phyloP scores from a whole-genome alignment of 1,140 invertebrate species.

The Alviniconcha marisindica region DNA sequence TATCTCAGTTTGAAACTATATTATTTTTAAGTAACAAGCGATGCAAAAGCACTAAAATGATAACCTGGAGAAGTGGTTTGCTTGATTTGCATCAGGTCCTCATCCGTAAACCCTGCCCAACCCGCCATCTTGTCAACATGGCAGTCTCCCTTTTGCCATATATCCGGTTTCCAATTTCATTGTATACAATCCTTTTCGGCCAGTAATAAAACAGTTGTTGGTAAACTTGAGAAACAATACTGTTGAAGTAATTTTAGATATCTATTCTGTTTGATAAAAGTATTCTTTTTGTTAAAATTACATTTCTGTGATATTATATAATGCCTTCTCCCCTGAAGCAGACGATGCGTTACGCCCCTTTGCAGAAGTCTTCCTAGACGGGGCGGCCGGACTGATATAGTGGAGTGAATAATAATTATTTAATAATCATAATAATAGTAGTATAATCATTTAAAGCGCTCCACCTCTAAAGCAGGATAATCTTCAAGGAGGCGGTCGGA shows the following conservation, averaged over 20 bases:
- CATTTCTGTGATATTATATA: not conserved
- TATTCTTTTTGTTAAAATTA: not conserved
- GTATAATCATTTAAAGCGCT: too few species aligned
- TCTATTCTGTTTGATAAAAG: not conserved
- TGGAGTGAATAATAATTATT: too few species aligned
- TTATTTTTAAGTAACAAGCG: not conserved
- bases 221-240: not conserved
- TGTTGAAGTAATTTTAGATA: not conserved
- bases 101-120: constrained; percentile 70
- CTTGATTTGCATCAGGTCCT: constrained; percentile 60
- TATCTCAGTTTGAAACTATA: not conserved
- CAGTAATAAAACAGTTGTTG: not conserved
- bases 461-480: too few species aligned
- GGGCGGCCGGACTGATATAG: too few species aligned
- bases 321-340: not conserved
- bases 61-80: constrained; percentile 28
- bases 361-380: too few species aligned
- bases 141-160: constrained; percentile 19
- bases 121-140: constrained; percentile 64
- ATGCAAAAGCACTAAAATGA: not conserved
- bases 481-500: too few species aligned
- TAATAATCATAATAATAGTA: too few species aligned
- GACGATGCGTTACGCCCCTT: too few species aligned
- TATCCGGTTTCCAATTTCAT: not conserved
- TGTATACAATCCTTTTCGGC: not conserved